Percentiles rank a stretch among this genome's conserved stretches.
phyloP scores from a whole-genome alignment of 2,797 vertebrate genomes.

The Synanceia verrucosa region DNA sequence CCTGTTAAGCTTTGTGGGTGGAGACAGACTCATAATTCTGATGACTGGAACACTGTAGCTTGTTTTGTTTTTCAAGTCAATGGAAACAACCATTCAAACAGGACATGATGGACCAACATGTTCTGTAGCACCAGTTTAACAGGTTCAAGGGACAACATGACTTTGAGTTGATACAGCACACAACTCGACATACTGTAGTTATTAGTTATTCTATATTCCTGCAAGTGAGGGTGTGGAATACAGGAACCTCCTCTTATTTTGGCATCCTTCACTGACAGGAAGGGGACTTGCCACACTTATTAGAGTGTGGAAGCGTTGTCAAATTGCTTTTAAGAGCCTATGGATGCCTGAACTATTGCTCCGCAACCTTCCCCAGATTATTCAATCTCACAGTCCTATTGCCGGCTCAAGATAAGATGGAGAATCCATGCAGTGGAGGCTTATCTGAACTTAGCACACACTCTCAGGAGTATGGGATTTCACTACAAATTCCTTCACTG shows the following conservation, averaged over 20 bases:
- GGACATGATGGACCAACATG: background rate
- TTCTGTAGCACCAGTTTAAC: background rate
- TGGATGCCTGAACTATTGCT: conserved; percentile 82
- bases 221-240: conserved; percentile 46
- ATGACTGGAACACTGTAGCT: background rate
- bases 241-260: conserved; percentile 54
- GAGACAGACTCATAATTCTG: background rate
- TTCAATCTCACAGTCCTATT: conserved; percentile 83
- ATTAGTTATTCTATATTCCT: conserved; percentile 52
- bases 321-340: conserved; percentile 80
- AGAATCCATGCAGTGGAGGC: conserved; percentile 86
- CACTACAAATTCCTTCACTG: conserved; percentile 73
- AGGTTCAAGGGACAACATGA: conserved; percentile 18
- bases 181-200: conserved; percentile 15
- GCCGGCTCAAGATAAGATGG: conserved; percentile 82
- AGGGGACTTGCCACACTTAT: conserved; percentile 66
- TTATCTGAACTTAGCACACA: conserved; percentile 91
- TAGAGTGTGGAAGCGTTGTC: conserved; percentile 76
- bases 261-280: conserved; percentile 53
- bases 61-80: background rate
- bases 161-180: conserved; percentile 27
- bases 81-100: too few species aligned
- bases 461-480: conserved; percentile 82
- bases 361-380: conserved; percentile 79
- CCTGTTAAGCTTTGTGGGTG: too few species aligned